Conservation (phyloP, 2,888 invertebrate genomes). For the Agrilus mali region DNA sequence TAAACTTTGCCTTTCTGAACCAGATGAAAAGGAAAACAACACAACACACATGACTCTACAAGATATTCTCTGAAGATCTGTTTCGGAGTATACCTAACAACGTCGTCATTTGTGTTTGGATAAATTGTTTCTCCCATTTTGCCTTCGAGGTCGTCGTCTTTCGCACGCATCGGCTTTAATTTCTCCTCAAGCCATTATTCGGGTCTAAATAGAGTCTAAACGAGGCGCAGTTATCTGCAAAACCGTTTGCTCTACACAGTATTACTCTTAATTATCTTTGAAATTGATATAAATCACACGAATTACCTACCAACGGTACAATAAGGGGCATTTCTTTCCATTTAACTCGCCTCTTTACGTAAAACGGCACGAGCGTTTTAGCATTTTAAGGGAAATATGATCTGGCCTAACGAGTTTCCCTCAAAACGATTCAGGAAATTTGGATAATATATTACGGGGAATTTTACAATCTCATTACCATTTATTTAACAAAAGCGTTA, state of each 20-base stretch:
- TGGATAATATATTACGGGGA: conserved; percentile 8
- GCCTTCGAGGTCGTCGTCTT: too few relatives aligned
- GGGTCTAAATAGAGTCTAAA: conserved; percentile 13
- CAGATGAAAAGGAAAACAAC: too few relatives aligned
- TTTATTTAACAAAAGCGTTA: too few relatives aligned
- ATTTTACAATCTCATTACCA: too few relatives aligned
- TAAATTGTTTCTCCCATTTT: too few relatives aligned
- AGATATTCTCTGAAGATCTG: too few relatives aligned
- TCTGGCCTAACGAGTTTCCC: conserved; percentile 5
- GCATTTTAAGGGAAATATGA: conserved; percentile 1
- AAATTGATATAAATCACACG: conserved; percentile 22
- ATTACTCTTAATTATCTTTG: conserved; percentile 21
- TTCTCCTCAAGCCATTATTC: too few relatives aligned
- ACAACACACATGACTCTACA: too few relatives aligned
- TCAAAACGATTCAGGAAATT: conserved; percentile 6
- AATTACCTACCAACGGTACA: conserved; percentile 11
- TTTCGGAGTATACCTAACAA: too few relatives aligned
- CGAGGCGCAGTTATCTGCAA: conserved; percentile 14
- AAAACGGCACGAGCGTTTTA: conserved; percentile 5
- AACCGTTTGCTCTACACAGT: conserved; percentile 14
- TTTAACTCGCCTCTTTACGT: conserved; percentile 4
- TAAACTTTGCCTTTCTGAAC: too few relatives aligned
- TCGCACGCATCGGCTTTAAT: too few relatives aligned
- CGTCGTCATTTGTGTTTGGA: too few relatives aligned
- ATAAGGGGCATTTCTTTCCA: conserved; percentile 10